Conservation (phyloP, 1,140 invertebrate species). For the Drosophila arizonae region DNA sequence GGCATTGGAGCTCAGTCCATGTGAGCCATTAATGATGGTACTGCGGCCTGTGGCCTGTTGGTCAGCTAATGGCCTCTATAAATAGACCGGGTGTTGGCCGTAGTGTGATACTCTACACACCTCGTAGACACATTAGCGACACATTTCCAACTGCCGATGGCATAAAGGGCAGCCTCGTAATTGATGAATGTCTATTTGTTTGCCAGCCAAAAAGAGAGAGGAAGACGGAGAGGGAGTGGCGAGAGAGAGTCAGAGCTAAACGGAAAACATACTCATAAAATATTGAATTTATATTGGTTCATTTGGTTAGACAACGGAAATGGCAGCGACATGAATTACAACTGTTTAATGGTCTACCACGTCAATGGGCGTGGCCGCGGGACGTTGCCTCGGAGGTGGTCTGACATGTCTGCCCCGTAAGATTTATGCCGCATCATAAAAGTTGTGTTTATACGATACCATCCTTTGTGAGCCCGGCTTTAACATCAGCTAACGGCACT, state of each 20-base stretch:
- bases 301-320: conserved; percentile 60
- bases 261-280: conserved; percentile 52
- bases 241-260: conserved; percentile 8
- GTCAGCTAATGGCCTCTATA: conserved; percentile 36
- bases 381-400: conserved; percentile 18
- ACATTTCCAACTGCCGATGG: conserved; percentile 32
- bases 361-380: conserved; percentile 28
- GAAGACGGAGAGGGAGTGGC: not conserved
- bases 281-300: conserved; percentile 68
- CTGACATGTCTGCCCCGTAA: conserved; percentile 30
- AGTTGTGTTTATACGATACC: conserved; percentile 28
- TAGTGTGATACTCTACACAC: conserved; percentile 27
- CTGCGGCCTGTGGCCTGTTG: conserved; percentile 35
- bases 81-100: conserved; percentile 4
- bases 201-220: conserved; percentile 11
- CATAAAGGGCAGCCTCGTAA: conserved; percentile 23
- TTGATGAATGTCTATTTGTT: conserved; percentile 55
- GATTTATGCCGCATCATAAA: conserved; percentile 61
- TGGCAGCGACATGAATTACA: conserved; percentile 61
- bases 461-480: conserved; percentile 16
- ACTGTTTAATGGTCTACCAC: conserved; percentile 42
- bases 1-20: not conserved
- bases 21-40: conserved; percentile 61
- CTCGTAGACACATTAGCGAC: conserved; percentile 42
- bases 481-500: conserved; percentile 23